phyloP scores from a whole-genome alignment of 2,888 invertebrate species.

The Drosophila sordidapex region DNA sequence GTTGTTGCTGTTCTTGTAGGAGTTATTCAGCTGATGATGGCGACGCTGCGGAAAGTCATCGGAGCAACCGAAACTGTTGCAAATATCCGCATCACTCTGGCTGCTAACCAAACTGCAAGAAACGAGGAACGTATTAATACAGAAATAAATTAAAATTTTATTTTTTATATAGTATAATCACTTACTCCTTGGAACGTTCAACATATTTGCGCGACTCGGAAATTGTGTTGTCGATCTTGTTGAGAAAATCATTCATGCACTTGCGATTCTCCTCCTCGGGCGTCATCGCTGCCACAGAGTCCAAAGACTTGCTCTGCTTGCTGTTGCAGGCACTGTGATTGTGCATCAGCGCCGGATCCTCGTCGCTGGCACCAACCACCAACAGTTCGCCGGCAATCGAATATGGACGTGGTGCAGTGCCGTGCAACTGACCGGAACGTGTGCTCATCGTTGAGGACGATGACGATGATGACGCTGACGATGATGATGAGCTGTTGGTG shows the following conservation, averaged over 20 bases:
- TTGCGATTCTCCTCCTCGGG: conserved; percentile 91
- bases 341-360: conserved; percentile 68
- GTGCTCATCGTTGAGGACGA: conserved; percentile 23
- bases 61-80: conserved; percentile 66
- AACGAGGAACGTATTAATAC: neutral
- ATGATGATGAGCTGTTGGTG: conserved; percentile 56
- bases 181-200: conserved; percentile 93
- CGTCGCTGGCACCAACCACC: conserved; percentile 71
- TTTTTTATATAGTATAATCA: conserved; percentile 67
- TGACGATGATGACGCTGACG: conserved; percentile 33
- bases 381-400: conserved; percentile 86
- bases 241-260: conserved; percentile 92
- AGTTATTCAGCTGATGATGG: conserved; percentile 79
- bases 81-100: conserved; percentile 83
- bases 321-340: conserved; percentile 74
- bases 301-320: conserved; percentile 84
- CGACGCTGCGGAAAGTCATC: conserved; percentile 79
- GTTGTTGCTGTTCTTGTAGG: conserved; percentile 80
- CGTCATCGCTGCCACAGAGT: conserved; percentile 87
- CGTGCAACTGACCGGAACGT: conserved; percentile 78
- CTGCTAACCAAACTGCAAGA: conserved; percentile 79
- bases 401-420: conserved; percentile 85
- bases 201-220: conserved; percentile 94
- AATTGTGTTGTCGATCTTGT: conserved; percentile 93
- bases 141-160: neutral